phyloP scores from a whole-genome alignment of 2,113 vertebrate species.

The Hydropotes inermis region DNA sequence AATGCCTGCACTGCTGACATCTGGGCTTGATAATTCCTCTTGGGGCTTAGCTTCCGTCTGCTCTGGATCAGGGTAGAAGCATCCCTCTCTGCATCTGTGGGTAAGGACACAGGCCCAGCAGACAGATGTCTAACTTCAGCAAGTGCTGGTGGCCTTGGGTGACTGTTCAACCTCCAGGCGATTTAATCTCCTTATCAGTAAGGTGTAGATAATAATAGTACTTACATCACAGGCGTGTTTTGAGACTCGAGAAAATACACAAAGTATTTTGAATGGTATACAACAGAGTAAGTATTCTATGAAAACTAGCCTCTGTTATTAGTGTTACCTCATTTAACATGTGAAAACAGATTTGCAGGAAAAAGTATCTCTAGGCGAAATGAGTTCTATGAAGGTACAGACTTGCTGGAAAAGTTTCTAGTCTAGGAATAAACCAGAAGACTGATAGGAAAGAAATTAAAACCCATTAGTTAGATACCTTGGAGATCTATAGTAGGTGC shows the following conservation, averaged over 20 bases:
- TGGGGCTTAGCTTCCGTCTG: not conserved
- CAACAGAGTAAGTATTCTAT: not conserved
- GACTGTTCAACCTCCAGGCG: not conserved
- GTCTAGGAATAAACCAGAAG: not conserved
- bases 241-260: not conserved
- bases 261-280: not conserved
- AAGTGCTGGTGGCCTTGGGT: not conserved
- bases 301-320: not conserved
- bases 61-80: not conserved
- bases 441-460: not conserved
- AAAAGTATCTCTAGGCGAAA: not conserved
- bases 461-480: not conserved
- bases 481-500: not conserved
- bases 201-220: not conserved
- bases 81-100: not conserved
- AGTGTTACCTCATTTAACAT: not conserved
- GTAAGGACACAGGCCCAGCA: not conserved
- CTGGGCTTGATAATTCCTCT: not conserved
- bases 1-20: not conserved
- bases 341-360: not conserved
- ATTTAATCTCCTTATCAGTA: not conserved
- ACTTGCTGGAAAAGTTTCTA: not conserved
- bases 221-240: not conserved
- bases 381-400: not conserved
- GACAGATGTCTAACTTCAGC: not conserved